A percentile compares a stretch with the other conserved stretches of the same genome.
Conservation (phyloP, 2,888 invertebrate species). For the Dendrolimus houi region DNA sequence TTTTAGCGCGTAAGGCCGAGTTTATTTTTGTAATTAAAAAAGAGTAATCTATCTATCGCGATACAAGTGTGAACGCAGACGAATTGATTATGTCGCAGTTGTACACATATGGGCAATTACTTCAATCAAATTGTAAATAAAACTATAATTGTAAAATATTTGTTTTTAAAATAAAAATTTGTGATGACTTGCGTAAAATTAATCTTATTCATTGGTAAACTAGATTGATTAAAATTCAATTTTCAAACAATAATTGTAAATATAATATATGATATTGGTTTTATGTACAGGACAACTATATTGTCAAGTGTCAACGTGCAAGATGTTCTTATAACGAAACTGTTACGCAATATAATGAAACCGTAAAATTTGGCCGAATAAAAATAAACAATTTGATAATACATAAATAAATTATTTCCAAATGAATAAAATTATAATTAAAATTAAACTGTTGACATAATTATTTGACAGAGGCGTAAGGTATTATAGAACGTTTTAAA, state of each 20-base stretch:
- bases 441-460: not conserved
- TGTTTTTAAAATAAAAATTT: not conserved
- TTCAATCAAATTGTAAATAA: not conserved
- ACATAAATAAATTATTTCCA: not conserved
- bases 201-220: not conserved
- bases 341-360: not conserved
- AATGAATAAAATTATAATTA: not conserved
- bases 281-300: no score
- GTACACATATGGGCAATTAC: not conserved
- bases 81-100: not conserved
- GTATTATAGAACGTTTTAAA: not conserved
- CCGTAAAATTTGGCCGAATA: not conserved
- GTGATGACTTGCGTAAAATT: not conserved
- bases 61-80: no score
- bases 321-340: no score
- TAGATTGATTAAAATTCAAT: not conserved
- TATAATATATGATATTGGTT: not conserved
- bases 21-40: no score
- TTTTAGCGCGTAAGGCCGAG: no score
- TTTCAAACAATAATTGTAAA: slow-evolving; percentile 1
- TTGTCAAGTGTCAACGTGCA: no score
- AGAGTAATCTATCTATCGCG: no score
- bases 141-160: no score
- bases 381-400: not conserved
- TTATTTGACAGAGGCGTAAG: slow-evolving; percentile 1